Conservation (phyloP, 2,797 vertebrate species). For the Acipenser transmontanus region DNA sequence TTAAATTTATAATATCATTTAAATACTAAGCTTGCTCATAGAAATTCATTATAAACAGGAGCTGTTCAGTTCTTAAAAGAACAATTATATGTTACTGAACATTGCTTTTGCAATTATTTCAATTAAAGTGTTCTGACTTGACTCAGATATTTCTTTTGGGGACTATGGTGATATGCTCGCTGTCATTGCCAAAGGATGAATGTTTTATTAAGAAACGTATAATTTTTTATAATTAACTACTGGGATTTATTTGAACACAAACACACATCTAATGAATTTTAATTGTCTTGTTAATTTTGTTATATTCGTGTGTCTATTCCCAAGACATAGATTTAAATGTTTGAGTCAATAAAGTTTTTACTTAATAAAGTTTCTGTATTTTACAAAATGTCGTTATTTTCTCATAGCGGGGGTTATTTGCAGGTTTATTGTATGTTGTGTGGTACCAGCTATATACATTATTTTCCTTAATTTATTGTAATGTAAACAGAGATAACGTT, state of each 20-base stretch:
- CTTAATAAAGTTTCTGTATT: too few species aligned
- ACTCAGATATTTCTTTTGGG: neutral
- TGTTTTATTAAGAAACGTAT: neutral
- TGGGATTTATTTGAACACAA: neutral
- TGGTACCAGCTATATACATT: too few species aligned
- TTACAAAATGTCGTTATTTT: too few species aligned
- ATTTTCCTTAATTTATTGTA: too few species aligned
- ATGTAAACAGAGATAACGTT: too few species aligned
- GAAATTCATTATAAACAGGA: too few species aligned
- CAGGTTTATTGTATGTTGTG: too few species aligned
- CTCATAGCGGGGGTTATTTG: too few species aligned
- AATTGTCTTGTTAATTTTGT: constrained; percentile 1
- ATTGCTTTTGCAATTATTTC: neutral
- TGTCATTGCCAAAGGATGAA: neutral
- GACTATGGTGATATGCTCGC: neutral
- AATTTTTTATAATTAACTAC: neutral
- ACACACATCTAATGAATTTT: neutral
- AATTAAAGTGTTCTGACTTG: neutral
- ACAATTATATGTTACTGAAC: too few species aligned
- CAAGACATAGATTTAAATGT: neutral
- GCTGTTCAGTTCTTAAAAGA: too few species aligned
- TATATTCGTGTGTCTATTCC: neutral
- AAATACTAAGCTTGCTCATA: too few species aligned
- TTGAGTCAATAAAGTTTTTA: neutral
- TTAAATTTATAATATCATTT: too few species aligned